phyloP scores from a whole-genome alignment of 2,888 invertebrate genomes.

The Steinernema carpocapsae region DNA sequence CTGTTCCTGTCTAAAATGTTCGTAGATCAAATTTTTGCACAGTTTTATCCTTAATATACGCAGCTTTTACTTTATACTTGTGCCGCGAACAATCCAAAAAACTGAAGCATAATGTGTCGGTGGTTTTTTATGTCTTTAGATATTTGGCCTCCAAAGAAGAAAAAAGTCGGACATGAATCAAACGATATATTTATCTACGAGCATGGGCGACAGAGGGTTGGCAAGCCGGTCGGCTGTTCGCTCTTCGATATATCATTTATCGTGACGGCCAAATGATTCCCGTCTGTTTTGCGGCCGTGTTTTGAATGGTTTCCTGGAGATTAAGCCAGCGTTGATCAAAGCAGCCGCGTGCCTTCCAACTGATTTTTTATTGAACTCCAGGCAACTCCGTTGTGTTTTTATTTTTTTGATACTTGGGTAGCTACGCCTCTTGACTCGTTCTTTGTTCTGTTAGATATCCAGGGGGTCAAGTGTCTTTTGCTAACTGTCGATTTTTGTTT shows the following conservation, averaged over 20 bases:
- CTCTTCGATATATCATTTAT: slow-evolving; percentile 6
- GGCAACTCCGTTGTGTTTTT: background rate
- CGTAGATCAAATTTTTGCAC: too few species aligned
- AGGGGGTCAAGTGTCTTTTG: too few species aligned
- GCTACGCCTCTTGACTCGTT: too few species aligned
- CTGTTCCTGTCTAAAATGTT: too few species aligned
- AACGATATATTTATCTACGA: background rate
- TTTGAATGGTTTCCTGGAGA: slow-evolving; percentile 9
- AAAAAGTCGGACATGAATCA: background rate
- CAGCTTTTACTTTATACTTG: too few species aligned
- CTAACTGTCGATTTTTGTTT: too few species aligned
- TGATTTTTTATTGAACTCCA: background rate
- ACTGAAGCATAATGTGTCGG: too few species aligned
- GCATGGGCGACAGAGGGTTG: background rate
- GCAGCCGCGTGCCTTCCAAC: slow-evolving; percentile 19
- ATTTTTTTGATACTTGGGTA: background rate
- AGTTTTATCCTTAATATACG: too few species aligned
- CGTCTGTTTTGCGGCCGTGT: slow-evolving; percentile 17
- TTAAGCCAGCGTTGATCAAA: slow-evolving; percentile 15
- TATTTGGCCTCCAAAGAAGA: background rate
- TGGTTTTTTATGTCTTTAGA: background rate
- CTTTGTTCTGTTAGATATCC: too few species aligned
- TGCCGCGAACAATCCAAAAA: too few species aligned
- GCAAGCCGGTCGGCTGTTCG: background rate
- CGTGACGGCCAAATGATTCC: background rate